Base-by-base conservation (phyloP, 2,888 invertebrate genomes). In the Agapetus fuscipes region DNA sequence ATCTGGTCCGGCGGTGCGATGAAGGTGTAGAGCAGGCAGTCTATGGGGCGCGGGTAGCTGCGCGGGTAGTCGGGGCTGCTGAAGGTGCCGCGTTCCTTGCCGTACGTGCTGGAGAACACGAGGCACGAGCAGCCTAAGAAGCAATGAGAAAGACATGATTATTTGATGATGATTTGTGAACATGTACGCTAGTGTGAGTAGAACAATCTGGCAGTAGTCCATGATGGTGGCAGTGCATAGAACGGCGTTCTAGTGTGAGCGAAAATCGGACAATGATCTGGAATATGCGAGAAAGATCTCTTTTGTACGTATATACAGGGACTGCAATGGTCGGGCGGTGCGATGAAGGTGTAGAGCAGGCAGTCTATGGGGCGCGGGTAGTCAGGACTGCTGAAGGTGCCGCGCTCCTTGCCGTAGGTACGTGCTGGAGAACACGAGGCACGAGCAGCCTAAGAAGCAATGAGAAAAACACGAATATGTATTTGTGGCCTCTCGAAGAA, bases 391-490 rank as follows among this genome's bases (percentile, higher is more conserved):
- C 78, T 82, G 70, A 89, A 89, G 31, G 75, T 76, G 48, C 87
- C 89, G 50, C 77, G 78, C 57, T 80, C 81, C 62, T 79, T 82
- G 52, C 82, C 80, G 20, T 20, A n/a, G n/a, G 58, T 80, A 82
- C 46, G 83, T 81, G 50, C 81, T 82, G 53, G 85, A 82, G 68
- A 80, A 89, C 46, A 81, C 76, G 52, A 88, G 69, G 61, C 90
- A 90, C 54, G 82, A 76, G 62, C 90, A 90, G 63, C 84, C 88
- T 89, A 74, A n/a, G n/a, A n/a, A n/a, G n/a, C n/a, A n/a, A n/a
- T n/a, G n/a, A n/a, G n/a, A n/a, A n/a, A n/a, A n/a, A n/a, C n/a
- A n/a, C n/a, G n/a, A n/a, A n/a, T n/a, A n/a, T n/a, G n/a, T n/a
- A n/a, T n/a, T n/a, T n/a, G n/a, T n/a, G n/a, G n/a, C n/a, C n/a